Base-by-base conservation (phyloP, 2,797 vertebrate genomes). In the Cheirogaleus major region DNA sequence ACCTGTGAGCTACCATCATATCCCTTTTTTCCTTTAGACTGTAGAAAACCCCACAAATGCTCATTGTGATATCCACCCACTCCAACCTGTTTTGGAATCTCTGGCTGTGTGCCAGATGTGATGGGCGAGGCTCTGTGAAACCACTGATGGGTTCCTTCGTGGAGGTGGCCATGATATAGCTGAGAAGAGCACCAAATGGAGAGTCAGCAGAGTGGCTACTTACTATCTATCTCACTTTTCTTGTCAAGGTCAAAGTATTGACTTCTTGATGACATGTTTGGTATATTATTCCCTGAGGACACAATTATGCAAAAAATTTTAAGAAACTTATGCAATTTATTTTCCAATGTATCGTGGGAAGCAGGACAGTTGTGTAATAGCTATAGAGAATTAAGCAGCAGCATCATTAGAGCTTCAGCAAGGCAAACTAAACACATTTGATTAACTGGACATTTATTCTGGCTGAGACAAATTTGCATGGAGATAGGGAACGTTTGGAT, bases 401-500 rank as follows among this genome's bases (percentile, higher is more conserved):
- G 32, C 32, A 86, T 95, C 94, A 84, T 69, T 79, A 93, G 48
- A 89, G 78, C 25, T 86, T 89, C 89, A 59, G 52, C n/a, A 91
- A 85, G 63, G 30, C 59, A 80, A 91, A 86, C 80, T 41, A 83
- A 81, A 86, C 43, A 43, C 27, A 45, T 88, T 78, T 91, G 48
- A 91, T 92, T 89, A 87, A 81, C 20, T 61, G 73, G 50, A 12
- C 70, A 93, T 95, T 96, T 97, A 83, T 91, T 94, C 27, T 70
- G 43, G 27, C 59, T 73, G 48, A 86, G 61, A 78, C 50, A 78
- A 48, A 67, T 30, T 50, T 72, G 13, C 50, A 13, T 69, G 57
- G 81, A 93, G 88, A 75, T 57, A 86, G 84, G 69, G 69, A 87
- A 61, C 38, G 65, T 94, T 96, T 75, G 70, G 86, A 69, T 63